A percentile compares a stretch with the other conserved stretches of the same genome.
phyloP scores from a whole-genome alignment of 1,140 invertebrate species.

The Brachionus manjavacas region DNA sequence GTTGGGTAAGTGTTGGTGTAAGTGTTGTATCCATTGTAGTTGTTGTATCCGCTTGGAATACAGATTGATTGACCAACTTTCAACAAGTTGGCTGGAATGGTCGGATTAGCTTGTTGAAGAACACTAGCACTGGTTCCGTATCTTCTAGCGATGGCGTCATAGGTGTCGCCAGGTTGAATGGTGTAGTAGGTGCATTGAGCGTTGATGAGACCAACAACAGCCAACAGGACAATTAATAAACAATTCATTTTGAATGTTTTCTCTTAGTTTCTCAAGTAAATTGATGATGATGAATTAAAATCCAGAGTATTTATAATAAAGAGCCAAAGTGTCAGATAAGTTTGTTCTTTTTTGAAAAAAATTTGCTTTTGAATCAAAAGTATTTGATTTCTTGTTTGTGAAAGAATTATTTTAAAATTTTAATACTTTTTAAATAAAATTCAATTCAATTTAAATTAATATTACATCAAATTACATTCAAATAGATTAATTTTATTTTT shows the following conservation, averaged over 20 bases:
- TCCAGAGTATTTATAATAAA: background rate
- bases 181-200: background rate
- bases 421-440: too few relatives aligned
- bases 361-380: background rate
- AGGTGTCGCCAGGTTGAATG: conserved; percentile 5
- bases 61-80: background rate
- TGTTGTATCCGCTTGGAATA: background rate
- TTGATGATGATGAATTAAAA: background rate
- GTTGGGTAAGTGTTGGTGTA: background rate
- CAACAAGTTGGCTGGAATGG: background rate
- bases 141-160: background rate
- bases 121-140: background rate
- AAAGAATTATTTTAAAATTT: background rate
- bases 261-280: background rate
- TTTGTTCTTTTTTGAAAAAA: background rate
- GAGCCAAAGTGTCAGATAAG: background rate
- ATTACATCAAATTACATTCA: too few relatives aligned
- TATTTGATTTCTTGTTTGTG: background rate
- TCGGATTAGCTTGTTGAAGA: background rate
- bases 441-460: too few relatives aligned
- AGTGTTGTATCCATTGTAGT: background rate
- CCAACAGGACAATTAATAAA: background rate
- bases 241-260: background rate
- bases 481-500: too few relatives aligned
- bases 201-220: background rate